phyloP scores from a whole-genome alignment of 2,113 vertebrate species.

The Muntiacus reevesi region DNA sequence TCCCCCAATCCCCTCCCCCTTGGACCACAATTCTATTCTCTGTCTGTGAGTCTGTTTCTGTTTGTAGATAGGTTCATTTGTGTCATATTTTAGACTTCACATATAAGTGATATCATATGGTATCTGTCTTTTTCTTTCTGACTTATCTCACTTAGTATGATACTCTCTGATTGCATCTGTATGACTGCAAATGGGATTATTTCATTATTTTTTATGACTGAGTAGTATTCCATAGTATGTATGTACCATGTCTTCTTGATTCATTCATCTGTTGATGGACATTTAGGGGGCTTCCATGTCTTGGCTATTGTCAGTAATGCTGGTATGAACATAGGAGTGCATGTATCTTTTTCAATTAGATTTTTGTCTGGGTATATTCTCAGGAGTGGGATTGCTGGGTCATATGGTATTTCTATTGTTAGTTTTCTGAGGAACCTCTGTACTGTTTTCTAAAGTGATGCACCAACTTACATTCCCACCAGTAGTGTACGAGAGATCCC shows the following conservation, averaged over 20 bases:
- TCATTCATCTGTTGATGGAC: neutral
- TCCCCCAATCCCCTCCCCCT: neutral
- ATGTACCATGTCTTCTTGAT: neutral
- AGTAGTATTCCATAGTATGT: neutral
- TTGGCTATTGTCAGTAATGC: neutral
- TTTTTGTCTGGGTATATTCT: neutral
- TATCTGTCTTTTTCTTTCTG: neutral
- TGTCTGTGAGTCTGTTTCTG: neutral
- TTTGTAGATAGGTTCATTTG: neutral
- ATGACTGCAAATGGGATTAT: neutral
- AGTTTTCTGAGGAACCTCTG: neutral
- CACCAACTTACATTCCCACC: neutral
- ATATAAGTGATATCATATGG: neutral
- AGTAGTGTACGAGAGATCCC: neutral
- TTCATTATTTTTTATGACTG: neutral
- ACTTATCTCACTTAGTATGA: neutral
- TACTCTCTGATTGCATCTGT: neutral
- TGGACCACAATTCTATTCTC: neutral
- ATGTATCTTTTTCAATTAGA: neutral
- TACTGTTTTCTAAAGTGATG: neutral
- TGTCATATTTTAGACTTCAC: neutral
- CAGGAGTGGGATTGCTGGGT: neutral
- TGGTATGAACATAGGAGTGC: neutral
- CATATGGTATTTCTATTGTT: neutral
- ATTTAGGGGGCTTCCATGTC: neutral